Conservation (phyloP, 2,888 invertebrate genomes). For the Synergus itoensis region DNA sequence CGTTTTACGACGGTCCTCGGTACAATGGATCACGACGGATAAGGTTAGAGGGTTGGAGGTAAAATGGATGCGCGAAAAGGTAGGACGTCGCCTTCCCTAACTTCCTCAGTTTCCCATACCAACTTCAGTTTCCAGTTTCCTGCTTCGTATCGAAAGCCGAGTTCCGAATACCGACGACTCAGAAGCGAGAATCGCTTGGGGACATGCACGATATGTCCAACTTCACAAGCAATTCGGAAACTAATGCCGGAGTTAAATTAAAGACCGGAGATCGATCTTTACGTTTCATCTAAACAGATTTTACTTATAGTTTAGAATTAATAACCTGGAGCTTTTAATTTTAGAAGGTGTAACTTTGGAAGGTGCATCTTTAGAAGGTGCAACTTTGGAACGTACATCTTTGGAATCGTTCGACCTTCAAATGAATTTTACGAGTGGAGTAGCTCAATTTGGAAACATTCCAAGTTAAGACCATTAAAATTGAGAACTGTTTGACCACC, state of each 20-base stretch:
- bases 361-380: too few species aligned
- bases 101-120: slow-evolving; percentile 15
- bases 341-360: too few species aligned
- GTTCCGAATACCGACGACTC: slow-evolving; percentile 33
- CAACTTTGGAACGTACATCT: too few species aligned
- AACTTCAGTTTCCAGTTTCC: slow-evolving; percentile 27
- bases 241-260: slow-evolving; percentile 23
- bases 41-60: slow-evolving; percentile 50
- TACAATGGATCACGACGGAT: slow-evolving; percentile 57
- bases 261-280: slow-evolving; percentile 8
- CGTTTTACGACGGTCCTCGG: slow-evolving; percentile 56
- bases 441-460: background rate
- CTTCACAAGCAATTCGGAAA: slow-evolving; percentile 28
- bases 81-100: slow-evolving; percentile 30
- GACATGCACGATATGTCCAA: slow-evolving; percentile 31
- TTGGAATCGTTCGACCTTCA: too few species aligned
- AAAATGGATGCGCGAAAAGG: slow-evolving; percentile 48
- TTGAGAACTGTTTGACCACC: background rate
- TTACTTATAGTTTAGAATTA: background rate
- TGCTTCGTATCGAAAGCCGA: slow-evolving; percentile 19
- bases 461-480: background rate
- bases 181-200: slow-evolving; percentile 16
- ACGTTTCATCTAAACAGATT: background rate
- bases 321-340: too few species aligned
- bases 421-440: background rate